These are phyloP conservation scores for Chrysolina haemoptera DNA, from an alignment of 2,888 invertebrate species.

Conservation along the genomic window DNA sequence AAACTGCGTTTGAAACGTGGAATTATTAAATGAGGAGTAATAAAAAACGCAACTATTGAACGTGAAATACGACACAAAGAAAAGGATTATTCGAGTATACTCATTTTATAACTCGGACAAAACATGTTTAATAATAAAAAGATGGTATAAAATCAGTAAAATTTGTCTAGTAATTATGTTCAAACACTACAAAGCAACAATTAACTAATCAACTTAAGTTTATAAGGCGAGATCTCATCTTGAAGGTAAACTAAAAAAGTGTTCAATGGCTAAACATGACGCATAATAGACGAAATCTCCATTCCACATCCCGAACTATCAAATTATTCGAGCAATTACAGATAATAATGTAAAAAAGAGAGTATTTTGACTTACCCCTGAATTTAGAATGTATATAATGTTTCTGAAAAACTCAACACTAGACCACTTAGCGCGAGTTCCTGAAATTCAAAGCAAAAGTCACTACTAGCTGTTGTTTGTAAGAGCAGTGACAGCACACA, in stretches of 20 bases:
- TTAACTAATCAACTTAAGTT: conserved; percentile 17
- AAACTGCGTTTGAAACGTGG: not conserved
- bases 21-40: not conserved
- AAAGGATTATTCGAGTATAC: not conserved
- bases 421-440: conserved; percentile 15
- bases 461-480: conserved; percentile 73
- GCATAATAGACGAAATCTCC: conserved; percentile 43
- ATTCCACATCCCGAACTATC: not conserved
- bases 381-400: conserved; percentile 30
- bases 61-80: not conserved
- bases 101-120: not conserved
- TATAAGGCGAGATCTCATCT: not conserved
- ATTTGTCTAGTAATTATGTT: not conserved
- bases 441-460: conserved; percentile 61
- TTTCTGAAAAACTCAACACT: conserved; percentile 43
- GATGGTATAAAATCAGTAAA: not conserved
- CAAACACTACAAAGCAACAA: not conserved
- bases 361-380: conserved; percentile 27
- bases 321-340: not conserved
- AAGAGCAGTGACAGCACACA: conserved; percentile 60
- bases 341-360: conserved; percentile 24
- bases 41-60: not conserved
- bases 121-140: not conserved
- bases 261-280: conserved; percentile 45
- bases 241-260: conserved; percentile 22